These are phyloP conservation scores for Hirtodrosophila alboralis DNA, from an alignment of 2,888 invertebrate species.

Conservation along the genomic window DNA sequence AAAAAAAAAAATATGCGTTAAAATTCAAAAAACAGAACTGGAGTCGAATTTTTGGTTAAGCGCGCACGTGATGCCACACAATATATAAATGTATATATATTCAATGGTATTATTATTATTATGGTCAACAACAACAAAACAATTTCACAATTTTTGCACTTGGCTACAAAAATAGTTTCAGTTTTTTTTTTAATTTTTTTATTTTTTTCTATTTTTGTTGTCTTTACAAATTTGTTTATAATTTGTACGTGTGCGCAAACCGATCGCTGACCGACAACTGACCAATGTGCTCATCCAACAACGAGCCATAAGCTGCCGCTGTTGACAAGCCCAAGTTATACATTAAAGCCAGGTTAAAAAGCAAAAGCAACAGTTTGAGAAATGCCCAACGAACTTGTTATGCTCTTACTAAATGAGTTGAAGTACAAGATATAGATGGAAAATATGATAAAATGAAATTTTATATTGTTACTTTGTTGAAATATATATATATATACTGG, in stretches of 20 bases:
- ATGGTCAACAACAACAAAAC: too few relatives aligned
- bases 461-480: too few relatives aligned
- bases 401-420: constrained; percentile 18
- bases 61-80: constrained; percentile 13
- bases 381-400: constrained; percentile 8
- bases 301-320: constrained; percentile 34
- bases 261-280: constrained; percentile 71
- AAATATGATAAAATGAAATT: too few relatives aligned
- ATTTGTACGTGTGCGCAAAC: constrained; percentile 64
- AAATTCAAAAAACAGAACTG: not conserved
- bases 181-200: too few relatives aligned
- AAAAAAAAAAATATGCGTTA: not conserved
- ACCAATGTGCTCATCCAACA: constrained; percentile 25
- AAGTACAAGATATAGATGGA: too few relatives aligned
- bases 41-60: constrained; percentile 1
- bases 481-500: too few relatives aligned
- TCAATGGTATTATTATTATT: too few relatives aligned
- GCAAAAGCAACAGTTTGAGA: constrained; percentile 7
- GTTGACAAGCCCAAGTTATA: constrained; percentile 17
- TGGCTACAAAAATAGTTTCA: constrained; percentile 28
- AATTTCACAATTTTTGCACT: constrained; percentile 49
- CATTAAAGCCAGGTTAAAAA: constrained; percentile 31
- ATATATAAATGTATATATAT: constrained; percentile 3
- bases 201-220: too few relatives aligned
- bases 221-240: constrained; percentile 54